phyloP scores from a whole-genome alignment of 1,140 invertebrate species.

The Choristoneura fumiferana region DNA sequence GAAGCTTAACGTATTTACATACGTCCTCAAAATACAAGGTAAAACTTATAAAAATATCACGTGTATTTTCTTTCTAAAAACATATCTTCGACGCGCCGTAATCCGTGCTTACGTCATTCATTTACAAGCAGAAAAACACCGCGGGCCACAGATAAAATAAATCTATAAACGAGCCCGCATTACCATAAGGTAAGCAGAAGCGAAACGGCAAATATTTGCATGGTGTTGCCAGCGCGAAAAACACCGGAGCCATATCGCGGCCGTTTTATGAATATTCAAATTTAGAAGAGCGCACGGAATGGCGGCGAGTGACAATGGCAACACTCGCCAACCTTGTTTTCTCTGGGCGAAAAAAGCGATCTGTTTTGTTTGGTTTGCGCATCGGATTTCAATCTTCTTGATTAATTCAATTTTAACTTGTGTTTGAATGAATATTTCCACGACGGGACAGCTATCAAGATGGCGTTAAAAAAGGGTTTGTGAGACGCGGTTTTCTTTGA shows the following conservation, averaged over 20 bases:
- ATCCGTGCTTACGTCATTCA: too few relatives aligned
- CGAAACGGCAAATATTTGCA: constrained; percentile 7
- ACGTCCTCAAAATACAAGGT: too few relatives aligned
- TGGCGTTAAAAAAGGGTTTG: too few relatives aligned
- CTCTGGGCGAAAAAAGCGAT: not conserved
- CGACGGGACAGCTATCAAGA: too few relatives aligned
- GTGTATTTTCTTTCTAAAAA: too few relatives aligned
- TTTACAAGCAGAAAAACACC: not conserved
- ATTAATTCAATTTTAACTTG: not conserved
- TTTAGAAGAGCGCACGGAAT: constrained; percentile 8
- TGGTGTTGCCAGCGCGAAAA: not conserved
- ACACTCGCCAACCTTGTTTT: too few relatives aligned
- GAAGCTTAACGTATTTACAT: too few relatives aligned
- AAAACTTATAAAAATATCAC: too few relatives aligned
- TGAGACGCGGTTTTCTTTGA: too few relatives aligned
- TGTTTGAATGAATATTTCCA: too few relatives aligned
- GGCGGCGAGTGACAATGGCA: not conserved
- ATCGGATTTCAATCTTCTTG: too few relatives aligned
- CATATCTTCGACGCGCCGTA: too few relatives aligned
- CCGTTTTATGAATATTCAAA: constrained; percentile 10
- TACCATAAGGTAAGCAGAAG: constrained; percentile 1
- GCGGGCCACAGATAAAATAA: not conserved
- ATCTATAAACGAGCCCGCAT: not conserved
- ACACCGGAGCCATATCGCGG: not conserved
- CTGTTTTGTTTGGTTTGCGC: not conserved